Percentiles rank a stretch among this genome's conserved stretches.
Conservation (phyloP, 1,140 invertebrate genomes). For the Plodia interpunctella region DNA sequence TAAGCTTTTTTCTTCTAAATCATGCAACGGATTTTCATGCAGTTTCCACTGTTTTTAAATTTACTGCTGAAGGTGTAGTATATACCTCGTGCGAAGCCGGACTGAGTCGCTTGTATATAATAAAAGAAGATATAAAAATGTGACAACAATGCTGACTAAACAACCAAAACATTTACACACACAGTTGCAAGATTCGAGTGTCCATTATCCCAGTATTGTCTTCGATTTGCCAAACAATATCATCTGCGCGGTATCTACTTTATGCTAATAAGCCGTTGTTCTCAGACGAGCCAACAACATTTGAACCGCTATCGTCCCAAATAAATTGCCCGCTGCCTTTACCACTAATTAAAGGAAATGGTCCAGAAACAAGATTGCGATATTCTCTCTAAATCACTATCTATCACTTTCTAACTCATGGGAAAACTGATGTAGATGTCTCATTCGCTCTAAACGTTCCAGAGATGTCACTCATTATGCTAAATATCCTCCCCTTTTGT, state of each 20-base stretch:
- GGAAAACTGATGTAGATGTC: constrained; percentile 27
- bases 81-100: no score
- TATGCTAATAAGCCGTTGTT: constrained; percentile 4
- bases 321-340: constrained; percentile 62
- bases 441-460: constrained; percentile 58
- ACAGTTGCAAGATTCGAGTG: no score
- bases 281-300: constrained; percentile 22
- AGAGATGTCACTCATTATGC: constrained; percentile 73
- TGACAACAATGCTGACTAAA: no score
- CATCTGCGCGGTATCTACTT: neutral
- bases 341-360: constrained; percentile 74
- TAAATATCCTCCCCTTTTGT: constrained; percentile 69
- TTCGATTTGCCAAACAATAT: neutral
- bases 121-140: no score
- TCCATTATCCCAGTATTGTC: no score
- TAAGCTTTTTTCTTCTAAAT: no score
- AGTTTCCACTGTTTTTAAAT: no score
- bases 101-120: no score
- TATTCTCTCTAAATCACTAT: constrained; percentile 54
- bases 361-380: constrained; percentile 74
- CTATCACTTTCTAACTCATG: constrained; percentile 25
- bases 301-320: constrained; percentile 34
- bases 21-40: no score
- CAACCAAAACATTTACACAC: no score
- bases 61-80: no score